Conservation (phyloP, 2,797 vertebrate genomes). For the Lepilemur septentrionalis region DNA sequence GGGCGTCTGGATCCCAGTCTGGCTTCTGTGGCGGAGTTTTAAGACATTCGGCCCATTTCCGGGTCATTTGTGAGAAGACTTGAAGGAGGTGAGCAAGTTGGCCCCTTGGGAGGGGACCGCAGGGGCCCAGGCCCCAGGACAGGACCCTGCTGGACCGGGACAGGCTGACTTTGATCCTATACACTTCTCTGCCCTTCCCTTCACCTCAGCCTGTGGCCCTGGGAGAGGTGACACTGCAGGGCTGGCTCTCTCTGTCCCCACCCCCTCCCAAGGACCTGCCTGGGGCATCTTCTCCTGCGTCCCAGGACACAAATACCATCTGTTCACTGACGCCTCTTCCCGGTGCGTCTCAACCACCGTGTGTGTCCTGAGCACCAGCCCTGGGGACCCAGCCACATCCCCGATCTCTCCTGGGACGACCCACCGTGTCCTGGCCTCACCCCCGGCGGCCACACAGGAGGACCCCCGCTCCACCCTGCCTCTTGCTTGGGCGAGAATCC, state of each 20-base stretch:
- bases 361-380: neutral
- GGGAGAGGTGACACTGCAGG: neutral
- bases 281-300: neutral
- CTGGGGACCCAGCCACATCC: neutral
- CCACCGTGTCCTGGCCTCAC: neutral
- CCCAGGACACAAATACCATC: neutral
- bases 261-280: neutral
- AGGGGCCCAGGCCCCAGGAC: no score
- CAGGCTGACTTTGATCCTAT: neutral
- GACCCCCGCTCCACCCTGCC: fast-evolving
- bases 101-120: no score
- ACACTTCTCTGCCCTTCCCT: neutral
- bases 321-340: neutral
- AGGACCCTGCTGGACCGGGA: neutral
- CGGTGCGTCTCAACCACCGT: fast-evolving
- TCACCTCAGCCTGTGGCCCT: neutral
- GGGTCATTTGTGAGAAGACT: neutral
- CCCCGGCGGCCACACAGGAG: neutral
- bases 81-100: neutral
- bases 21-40: neutral
- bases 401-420: neutral
- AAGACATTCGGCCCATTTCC: neutral
- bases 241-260: neutral
- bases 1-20: no score
- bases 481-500: fast-evolving